A percentile compares a stretch with the other conserved stretches of the same genome.
These are phyloP conservation scores for Gastrophysa polygoni DNA, from an alignment of 2,888 invertebrate species.

Conservation along the genomic window DNA sequence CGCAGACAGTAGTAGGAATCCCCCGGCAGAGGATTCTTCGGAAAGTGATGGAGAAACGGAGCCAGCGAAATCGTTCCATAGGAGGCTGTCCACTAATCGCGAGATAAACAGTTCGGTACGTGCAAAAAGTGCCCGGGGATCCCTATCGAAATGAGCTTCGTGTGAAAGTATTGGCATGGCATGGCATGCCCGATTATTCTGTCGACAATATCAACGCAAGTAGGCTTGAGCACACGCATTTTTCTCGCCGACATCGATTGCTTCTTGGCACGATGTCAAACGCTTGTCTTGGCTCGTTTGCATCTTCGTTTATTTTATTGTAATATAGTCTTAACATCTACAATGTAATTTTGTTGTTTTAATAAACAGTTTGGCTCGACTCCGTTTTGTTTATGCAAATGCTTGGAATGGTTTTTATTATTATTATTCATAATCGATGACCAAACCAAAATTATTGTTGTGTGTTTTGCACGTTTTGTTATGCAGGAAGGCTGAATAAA, in stretches of 20 bases:
- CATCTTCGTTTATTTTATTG: constrained; percentile 29
- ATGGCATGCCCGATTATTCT: not conserved
- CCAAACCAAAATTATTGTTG: not conserved
- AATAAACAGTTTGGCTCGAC: constrained; percentile 27
- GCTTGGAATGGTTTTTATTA: not conserved
- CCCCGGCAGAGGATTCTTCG: constrained; percentile 66
- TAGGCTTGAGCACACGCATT: not conserved
- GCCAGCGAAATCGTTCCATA: constrained; percentile 75
- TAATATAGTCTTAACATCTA: constrained; percentile 21
- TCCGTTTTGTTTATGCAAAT: constrained; percentile 8
- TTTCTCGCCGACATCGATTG: constrained; percentile 6
- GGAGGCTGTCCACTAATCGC: constrained; percentile 82
- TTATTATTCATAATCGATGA: constrained; percentile 2
- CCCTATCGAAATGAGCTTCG: constrained; percentile 19
- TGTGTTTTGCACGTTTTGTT: not conserved
- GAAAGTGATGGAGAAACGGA: constrained; percentile 86
- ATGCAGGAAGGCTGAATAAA: too few relatives aligned
- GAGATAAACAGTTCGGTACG: constrained; percentile 81
- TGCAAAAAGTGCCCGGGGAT: constrained; percentile 33
- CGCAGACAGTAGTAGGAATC: constrained; percentile 54
- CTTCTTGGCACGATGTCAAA: constrained; percentile 35
- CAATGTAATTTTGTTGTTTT: constrained; percentile 22
- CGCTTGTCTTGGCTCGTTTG: constrained; percentile 24
- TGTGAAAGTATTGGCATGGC: constrained; percentile 21
- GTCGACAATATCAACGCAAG: not conserved